Conservation (phyloP, 2,888 invertebrate species). For the Drosophila hamatofila region DNA sequence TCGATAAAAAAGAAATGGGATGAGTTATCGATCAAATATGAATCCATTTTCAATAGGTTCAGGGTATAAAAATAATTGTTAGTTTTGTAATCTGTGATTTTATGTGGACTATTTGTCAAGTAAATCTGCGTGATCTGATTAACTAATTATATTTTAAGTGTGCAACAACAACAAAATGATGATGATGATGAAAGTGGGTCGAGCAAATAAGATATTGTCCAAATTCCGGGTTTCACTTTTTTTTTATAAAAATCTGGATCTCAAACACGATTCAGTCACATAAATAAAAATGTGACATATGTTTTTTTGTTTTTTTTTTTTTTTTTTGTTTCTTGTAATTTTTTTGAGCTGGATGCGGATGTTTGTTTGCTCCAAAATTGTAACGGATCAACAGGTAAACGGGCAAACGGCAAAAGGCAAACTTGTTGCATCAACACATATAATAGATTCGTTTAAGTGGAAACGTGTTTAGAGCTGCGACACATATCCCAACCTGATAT, state of each 20-base stretch:
- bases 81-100: constrained; percentile 1
- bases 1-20: too few relatives aligned
- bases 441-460: constrained; percentile 39
- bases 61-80: too few relatives aligned
- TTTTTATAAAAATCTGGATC: constrained; percentile 2
- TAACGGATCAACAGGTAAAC: constrained; percentile 11
- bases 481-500: background rate
- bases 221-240: constrained; percentile 57
- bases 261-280: constrained; percentile 14
- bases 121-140: constrained; percentile 7
- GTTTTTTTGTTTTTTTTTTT: background rate
- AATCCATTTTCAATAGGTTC: too few relatives aligned
- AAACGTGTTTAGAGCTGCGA: constrained; percentile 46
- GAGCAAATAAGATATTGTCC: constrained; percentile 12
- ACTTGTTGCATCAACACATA: constrained; percentile 43
- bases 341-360: constrained; percentile 33
- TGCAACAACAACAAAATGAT: background rate
- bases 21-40: too few relatives aligned
- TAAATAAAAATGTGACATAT: constrained; percentile 23
- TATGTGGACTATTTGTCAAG: background rate
- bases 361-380: constrained; percentile 7
- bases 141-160: constrained; percentile 24
- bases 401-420: constrained; percentile 9
- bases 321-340: background rate
- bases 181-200: constrained; percentile 30